Conservation (phyloP, 2,113 vertebrate genomes). For the Macquaria australasica region DNA sequence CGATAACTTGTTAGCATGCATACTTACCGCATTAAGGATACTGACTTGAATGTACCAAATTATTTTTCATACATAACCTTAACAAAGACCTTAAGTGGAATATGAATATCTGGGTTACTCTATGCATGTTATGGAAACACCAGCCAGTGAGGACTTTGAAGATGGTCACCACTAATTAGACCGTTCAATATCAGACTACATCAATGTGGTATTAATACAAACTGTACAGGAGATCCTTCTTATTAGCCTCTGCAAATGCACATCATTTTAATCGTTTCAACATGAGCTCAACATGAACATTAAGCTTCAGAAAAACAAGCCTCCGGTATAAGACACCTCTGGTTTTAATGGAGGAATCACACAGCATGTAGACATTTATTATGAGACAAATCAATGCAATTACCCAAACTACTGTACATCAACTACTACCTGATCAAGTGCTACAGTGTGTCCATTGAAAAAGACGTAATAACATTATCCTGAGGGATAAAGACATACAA, state of each 20-base stretch:
- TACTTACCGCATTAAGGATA: not conserved
- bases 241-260: not conserved
- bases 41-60: not conserved
- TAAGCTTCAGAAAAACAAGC: not conserved
- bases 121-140: not conserved
- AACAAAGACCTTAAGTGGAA: not conserved
- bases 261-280: not conserved
- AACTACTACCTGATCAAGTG: constrained; percentile 19
- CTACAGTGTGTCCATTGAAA: constrained; percentile 17
- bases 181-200: not conserved
- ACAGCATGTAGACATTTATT: constrained; percentile 8
- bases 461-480: constrained; percentile 33
- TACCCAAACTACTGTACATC: constrained; percentile 2
- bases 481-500: constrained; percentile 55
- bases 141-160: not conserved
- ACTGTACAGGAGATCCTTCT: not conserved
- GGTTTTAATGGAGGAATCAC: not conserved
- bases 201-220: constrained; percentile 1
- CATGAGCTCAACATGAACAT: not conserved
- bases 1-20: not conserved
- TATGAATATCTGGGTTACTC: not conserved
- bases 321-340: not conserved
- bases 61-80: not conserved
- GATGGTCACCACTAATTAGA: not conserved
- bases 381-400: constrained; percentile 15